Evolutionary conservation across 2,113 vertebrate species (phyloP).

Genomic region (Rhizomys pruinosus): DNA sequence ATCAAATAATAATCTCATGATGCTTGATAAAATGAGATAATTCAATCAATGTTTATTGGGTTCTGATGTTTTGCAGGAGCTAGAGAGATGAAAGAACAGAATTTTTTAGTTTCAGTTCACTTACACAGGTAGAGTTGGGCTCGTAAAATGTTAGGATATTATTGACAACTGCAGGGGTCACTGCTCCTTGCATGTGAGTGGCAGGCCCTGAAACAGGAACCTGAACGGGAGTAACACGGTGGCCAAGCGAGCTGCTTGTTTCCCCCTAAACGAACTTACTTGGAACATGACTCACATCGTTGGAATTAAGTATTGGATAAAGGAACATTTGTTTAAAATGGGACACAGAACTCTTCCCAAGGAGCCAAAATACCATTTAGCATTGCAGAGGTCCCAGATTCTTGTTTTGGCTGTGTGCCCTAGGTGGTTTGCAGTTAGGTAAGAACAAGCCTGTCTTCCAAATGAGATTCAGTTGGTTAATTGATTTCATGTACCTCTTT

Average conservation of each 20-base stretch:
- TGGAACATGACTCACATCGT: slow-evolving; percentile 44
- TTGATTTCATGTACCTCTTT: not conserved
- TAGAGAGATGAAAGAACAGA: not conserved
- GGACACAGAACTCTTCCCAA: slow-evolving; percentile 34
- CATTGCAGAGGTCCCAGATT: slow-evolving; percentile 36
- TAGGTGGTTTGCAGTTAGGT: not conserved
- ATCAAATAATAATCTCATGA: not conserved
- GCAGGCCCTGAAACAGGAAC: not conserved
- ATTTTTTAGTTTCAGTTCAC: not conserved
- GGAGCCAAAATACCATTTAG: slow-evolving; percentile 40
- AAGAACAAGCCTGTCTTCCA: not conserved
- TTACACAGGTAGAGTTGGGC: not conserved
- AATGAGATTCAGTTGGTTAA: not conserved
- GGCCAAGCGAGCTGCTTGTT: slow-evolving; percentile 9
- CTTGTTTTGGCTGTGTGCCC: slow-evolving; percentile 8
- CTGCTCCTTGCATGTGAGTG: not conserved
- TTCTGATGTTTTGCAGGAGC: not conserved
- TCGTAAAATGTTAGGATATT: not conserved
- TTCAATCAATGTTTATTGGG: not conserved
- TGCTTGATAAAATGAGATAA: slow-evolving; percentile 1
- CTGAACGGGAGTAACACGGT: not conserved
- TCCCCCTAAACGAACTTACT: slow-evolving; percentile 40
- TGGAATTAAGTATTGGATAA: slow-evolving; percentile 50
- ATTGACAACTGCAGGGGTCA: not conserved
- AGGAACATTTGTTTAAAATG: slow-evolving; percentile 57